Percentiles rank a stretch among this genome's conserved stretches.
These are phyloP conservation scores for Acanthurus lineatus DNA, from an alignment of 2,797 vertebrate genomes.

Conservation along the genomic window DNA sequence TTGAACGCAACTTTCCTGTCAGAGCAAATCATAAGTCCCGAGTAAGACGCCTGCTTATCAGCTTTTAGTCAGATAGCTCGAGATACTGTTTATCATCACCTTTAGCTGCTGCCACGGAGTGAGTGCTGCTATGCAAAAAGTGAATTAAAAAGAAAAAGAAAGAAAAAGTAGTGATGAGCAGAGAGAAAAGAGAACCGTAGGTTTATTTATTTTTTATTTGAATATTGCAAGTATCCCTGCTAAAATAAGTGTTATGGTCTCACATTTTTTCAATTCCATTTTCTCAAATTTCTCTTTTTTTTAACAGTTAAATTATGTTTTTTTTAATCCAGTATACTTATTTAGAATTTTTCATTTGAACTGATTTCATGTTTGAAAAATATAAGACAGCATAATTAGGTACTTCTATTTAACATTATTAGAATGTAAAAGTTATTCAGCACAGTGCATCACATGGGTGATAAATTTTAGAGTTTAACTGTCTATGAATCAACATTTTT, in stretches of 20 bases:
- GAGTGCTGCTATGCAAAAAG: slow-evolving; percentile 18
- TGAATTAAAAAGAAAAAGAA: neutral
- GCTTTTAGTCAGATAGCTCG: neutral
- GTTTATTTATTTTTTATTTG: neutral
- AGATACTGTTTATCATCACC: slow-evolving; percentile 7
- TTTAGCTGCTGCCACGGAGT: slow-evolving; percentile 6
- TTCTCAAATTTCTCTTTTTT: slow-evolving; percentile 1
- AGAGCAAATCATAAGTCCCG: slow-evolving; percentile 9
- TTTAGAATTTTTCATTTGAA: neutral
- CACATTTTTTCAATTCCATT: neutral
- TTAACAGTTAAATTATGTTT: neutral
- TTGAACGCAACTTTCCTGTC: slow-evolving; percentile 50
- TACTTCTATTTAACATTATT: neutral
- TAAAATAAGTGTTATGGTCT: neutral
- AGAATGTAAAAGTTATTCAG: neutral
- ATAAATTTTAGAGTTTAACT: neutral
- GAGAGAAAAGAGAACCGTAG: neutral
- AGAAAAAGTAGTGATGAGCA: slow-evolving; percentile 15
- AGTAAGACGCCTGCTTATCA: neutral
- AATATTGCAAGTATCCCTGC: neutral
- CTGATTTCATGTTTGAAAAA: neutral
- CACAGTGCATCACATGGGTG: neutral
- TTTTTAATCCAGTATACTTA: neutral
- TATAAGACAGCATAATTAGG: neutral
- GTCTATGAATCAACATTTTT: neutral